These are phyloP conservation scores for Holocentrus rufus DNA, from an alignment of 2,797 vertebrate species.

Conservation along the genomic window DNA sequence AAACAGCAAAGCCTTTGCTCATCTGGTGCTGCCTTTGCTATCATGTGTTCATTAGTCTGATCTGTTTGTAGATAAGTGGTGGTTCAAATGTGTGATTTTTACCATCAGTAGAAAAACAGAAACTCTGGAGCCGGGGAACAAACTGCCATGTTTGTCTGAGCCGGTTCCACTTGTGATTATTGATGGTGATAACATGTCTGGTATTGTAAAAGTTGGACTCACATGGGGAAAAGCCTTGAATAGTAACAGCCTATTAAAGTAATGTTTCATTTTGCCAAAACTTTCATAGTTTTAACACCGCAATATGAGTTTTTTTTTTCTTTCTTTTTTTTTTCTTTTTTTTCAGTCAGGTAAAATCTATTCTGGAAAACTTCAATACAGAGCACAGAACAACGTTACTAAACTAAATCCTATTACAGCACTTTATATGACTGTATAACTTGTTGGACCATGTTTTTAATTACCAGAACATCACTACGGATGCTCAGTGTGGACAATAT, in stretches of 20 bases:
- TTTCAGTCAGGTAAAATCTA: neutral
- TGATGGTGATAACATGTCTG: slow-evolving; percentile 22
- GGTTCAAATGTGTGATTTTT: slow-evolving; percentile 53
- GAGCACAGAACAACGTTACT: neutral
- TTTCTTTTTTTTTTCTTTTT: too few species aligned
- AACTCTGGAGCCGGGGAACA: slow-evolving; percentile 28
- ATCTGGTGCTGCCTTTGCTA: slow-evolving; percentile 45
- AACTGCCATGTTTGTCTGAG: slow-evolving; percentile 42
- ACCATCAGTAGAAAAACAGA: slow-evolving; percentile 35
- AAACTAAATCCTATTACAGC: neutral
- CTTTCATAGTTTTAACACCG: neutral
- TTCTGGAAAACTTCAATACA: slow-evolving; percentile 6
- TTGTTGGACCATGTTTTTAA: neutral
- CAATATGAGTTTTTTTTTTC: neutral
- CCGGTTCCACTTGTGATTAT: slow-evolving; percentile 15
- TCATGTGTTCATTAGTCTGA: slow-evolving; percentile 53
- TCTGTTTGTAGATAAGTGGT: slow-evolving; percentile 50
- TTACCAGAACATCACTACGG: neutral
- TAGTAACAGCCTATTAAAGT: slow-evolving; percentile 32
- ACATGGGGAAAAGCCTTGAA: slow-evolving; percentile 5
- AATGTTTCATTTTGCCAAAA: slow-evolving; percentile 4
- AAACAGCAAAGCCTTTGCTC: slow-evolving; percentile 45
- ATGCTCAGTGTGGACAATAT: neutral
- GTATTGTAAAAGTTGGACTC: slow-evolving; percentile 28
- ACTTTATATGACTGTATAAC: neutral